These are phyloP conservation scores for Nesoenas mayeri DNA, from an alignment of 2,113 vertebrate genomes.

Conservation along the genomic window DNA sequence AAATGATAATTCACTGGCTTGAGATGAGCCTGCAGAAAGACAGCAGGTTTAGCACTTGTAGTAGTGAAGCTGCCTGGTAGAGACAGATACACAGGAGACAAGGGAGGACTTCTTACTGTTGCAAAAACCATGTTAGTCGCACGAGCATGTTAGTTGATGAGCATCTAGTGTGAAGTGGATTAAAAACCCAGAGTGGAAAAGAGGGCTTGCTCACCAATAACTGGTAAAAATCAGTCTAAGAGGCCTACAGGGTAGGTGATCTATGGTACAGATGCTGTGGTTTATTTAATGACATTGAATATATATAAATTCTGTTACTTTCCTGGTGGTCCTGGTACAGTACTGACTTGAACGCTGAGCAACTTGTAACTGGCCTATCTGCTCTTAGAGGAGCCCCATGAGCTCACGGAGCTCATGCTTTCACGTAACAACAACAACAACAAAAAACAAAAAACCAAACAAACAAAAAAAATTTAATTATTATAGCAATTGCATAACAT, in stretches of 20 bases:
- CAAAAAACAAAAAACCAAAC: accelerated
- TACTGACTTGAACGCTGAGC: not conserved
- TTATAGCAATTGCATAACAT: not conserved
- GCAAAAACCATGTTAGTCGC: not conserved
- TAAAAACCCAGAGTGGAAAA: not conserved
- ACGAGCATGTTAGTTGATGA: not conserved
- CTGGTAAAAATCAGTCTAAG: not conserved
- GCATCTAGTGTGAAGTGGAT: not conserved
- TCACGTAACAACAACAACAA: not conserved
- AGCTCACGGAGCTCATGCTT: not conserved
- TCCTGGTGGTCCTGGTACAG: not conserved
- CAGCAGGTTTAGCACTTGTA: not conserved
- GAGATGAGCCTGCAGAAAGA: not conserved
- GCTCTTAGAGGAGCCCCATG: not conserved
- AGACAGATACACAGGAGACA: not conserved
- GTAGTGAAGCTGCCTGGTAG: not conserved
- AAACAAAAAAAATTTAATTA: not conserved
- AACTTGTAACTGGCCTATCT: not conserved
- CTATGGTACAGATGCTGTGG: not conserved
- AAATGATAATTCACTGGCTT: not conserved
- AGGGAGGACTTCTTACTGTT: not conserved
- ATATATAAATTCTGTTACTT: not conserved
- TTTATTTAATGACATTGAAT: not conserved
- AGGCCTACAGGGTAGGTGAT: not conserved
- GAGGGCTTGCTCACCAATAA: not conserved